A percentile compares a stretch with the other conserved stretches of the same genome.
Conservation (phyloP, 2,888 invertebrate species). For the Leucoma salicis region DNA sequence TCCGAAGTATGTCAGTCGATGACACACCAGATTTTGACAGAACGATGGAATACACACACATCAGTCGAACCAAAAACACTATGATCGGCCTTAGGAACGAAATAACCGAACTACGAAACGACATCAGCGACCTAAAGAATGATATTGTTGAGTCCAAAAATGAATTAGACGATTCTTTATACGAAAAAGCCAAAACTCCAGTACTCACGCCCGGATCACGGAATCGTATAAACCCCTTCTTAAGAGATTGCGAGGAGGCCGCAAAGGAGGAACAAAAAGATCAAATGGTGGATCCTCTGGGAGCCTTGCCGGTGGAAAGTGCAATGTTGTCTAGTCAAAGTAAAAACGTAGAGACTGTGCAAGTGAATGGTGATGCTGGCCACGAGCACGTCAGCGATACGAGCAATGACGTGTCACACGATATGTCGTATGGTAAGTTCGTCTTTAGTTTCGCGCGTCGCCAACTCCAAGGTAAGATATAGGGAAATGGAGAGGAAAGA, state of each 20-base stretch:
- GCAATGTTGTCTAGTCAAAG: slow-evolving; percentile 55
- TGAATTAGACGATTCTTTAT: slow-evolving; percentile 67
- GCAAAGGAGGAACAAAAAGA: slow-evolving; percentile 38
- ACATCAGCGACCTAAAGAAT: slow-evolving; percentile 71
- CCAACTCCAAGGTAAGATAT: too few species aligned
- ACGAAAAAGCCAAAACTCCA: slow-evolving; percentile 65
- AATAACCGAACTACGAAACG: slow-evolving; percentile 70
- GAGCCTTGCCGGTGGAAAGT: slow-evolving; percentile 72
- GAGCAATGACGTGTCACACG: slow-evolving; percentile 12
- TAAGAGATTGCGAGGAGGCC: slow-evolving; percentile 78
- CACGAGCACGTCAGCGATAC: slow-evolving; percentile 14
- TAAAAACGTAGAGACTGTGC: slow-evolving; percentile 45
- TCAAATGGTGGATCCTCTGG: slow-evolving; percentile 67
- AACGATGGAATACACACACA: slow-evolving; percentile 66
- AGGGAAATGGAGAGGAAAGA: too few species aligned
- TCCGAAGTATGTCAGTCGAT: slow-evolving; percentile 94
- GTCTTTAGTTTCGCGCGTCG: too few species aligned
- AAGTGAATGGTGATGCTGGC: slow-evolving; percentile 55
- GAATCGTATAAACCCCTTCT: slow-evolving; percentile 83
- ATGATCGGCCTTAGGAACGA: slow-evolving; percentile 71
- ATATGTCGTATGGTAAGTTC: slow-evolving; percentile 50
- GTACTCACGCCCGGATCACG: slow-evolving; percentile 69
- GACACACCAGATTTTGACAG: slow-evolving; percentile 91
- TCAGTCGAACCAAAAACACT: slow-evolving; percentile 66
- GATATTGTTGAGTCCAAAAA: slow-evolving; percentile 75